Base-by-base conservation (phyloP, 2,113 vertebrate genomes). In the Pollachius pollachius region DNA sequence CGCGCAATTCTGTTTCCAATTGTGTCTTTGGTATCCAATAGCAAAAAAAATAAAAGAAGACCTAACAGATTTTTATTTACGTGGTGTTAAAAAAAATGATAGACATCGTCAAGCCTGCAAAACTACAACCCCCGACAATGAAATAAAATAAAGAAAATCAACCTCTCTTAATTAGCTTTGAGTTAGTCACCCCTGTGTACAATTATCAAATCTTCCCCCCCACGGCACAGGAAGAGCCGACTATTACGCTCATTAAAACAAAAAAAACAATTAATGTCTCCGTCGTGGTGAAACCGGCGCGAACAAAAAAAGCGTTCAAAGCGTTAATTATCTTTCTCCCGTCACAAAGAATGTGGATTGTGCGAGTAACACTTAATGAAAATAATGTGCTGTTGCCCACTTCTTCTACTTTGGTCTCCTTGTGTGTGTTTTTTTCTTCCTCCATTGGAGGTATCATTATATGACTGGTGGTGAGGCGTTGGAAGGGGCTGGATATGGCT, bases 231-330 rank as follows among this genome's bases (percentile, higher is more conserved):
- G 72, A 82, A 95, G 94, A 93, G 89, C 93, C 90, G 92, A 90
- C 93, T 74, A 94, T 95, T 94, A 93, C 94, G 94, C 95, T 96
- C 94, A 96, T 96, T 96, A 95, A 96, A 95, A 96, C 95, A 93
- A 41, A 41, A 41, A 94, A 97, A 56, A 95, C 93, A 95, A 95
- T 94, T 93, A 93, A 94, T 95, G 94, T 95, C 93, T 94, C 93
- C 61, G 81, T 92, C 85, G 88, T 89, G 94, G 94, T 93, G 95
- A 94, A 92, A 94, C 94, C 92, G 54, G 54, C 17, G 17, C 4
- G 17, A 3, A 15, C 54, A 56, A 56, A 56, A 56, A 94, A 92
- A 95, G 95, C 93, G 96, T 95, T 95, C 37, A 96, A 95, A 94
- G 94, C 94, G 92, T 95, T 96, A 95, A 96, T 97, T 97, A 97